Evolutionary conservation across 2,888 invertebrate species (phyloP), one percentile per base, ranked within the genome.

Genomic region (Dryococelus australis): DNA sequence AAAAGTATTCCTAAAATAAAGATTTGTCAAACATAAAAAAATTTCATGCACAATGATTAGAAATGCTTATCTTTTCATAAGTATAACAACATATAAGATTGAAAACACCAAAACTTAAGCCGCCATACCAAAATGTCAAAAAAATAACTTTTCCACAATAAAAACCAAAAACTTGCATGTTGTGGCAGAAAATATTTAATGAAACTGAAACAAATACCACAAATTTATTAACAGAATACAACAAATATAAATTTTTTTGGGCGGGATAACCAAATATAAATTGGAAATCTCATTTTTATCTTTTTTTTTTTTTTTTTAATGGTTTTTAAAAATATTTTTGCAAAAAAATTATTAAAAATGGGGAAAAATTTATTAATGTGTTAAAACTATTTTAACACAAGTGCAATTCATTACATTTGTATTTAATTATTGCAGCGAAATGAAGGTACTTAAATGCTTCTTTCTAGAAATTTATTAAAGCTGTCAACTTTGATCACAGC

Each of bases 401-500:
- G 13, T 35, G 24, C 83, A 20, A 13, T 43, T 24, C 0, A 35
- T 35, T 79, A 12, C 12, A 83, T 28, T 8, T 8, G 28, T 20
- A 28, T 83, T 83, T 10, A 27, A 81, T 81, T 35, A 20, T 28
- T 83, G 43, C 28, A 83, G 83, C 28, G 1, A 83, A 81, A 81
- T 26, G 12, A 35, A 83, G 28, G 20, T 35, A 83, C 26, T 83
- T 83, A 83, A 83, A 83, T 83, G 83, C 83, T 35, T 24, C 24
- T 83, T 83, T 43, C 83, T 83, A 83, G 28, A 83, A 6, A 27
- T 28, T 83, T 83, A 35, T 83, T 83, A 83, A 83, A 83, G 83
- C 83, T 83, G 83, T 83, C 83, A 28, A 83, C 83, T 83, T 83
- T 10, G 83, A 83, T 83, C 83, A 83, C 83, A 83, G 83, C 83